Base-by-base conservation (phyloP, 1,140 invertebrate genomes). In the Tribolium madens region DNA sequence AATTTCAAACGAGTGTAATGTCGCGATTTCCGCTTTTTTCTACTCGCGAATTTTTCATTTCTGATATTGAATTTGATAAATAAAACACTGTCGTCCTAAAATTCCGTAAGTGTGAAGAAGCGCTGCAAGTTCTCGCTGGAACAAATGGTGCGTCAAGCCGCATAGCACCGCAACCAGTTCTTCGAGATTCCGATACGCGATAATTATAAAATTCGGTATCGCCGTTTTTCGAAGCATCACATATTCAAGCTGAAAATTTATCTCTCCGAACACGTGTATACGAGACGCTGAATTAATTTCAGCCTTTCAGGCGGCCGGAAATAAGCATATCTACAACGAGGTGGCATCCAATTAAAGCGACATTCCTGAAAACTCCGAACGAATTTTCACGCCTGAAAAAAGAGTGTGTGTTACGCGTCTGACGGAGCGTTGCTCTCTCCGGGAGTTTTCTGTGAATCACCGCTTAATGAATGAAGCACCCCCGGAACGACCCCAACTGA, bases 131-230 rank as follows among this genome's bases (percentile, higher is more conserved):
- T 21, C 52, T 57, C 52, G 52, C 36, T 42, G 26, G 53, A 69
- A 69, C 60, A 69, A 69, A 69, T 69, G 36, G 33, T 48, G 26
- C 42, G 33, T 47, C 36, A 71, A 21, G 42, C 5, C 53, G 69
- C 74, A 70, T 76, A 64, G 69, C 33, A 50, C 78, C 75, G 81
- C 78, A 79, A 83, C 81, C 81, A 78, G 82, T 83, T 79, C 78
- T 36, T 77, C 81, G 78, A 82, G 82, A 84, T 84, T 82, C 83
- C 83, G 74, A 83, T 78, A 79, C 76, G 52, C 52, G 79, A 82
- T 83, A 82, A 83, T 84, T 83, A 82, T 80, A 81, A 82, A 82
- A 84, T 83, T 83, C 80, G 80, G 81, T 78, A 80, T 79, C 78
- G 78, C 73, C 60, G 79, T 76, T 81, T 81, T 69, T 31, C 70